Conservation (phyloP, 1,140 invertebrate genomes). For the Caenorhabditis brenneri region DNA sequence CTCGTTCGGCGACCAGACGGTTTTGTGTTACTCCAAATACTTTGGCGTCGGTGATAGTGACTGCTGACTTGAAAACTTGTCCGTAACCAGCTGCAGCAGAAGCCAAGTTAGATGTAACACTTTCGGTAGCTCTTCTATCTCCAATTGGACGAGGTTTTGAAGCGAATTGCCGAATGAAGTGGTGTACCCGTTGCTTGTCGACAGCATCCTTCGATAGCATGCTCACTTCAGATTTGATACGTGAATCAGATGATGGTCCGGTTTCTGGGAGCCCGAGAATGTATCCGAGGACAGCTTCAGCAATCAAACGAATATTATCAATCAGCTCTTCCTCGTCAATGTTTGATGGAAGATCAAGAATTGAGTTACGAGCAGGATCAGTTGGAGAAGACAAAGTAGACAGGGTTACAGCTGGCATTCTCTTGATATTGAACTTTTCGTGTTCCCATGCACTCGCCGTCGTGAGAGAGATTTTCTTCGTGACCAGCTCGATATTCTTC, state of each 20-base stretch:
- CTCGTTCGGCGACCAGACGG: conserved; percentile 75
- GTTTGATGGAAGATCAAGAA: conserved; percentile 71
- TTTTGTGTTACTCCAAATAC: conserved; percentile 52
- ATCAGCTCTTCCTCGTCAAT: conserved; percentile 76
- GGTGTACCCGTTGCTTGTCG: conserved; percentile 35
- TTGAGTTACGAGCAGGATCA: conserved; percentile 71
- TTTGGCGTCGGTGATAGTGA: conserved; percentile 23
- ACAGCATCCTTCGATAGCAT: conserved; percentile 43
- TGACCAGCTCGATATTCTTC: conserved; percentile 80
- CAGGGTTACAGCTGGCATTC: conserved; percentile 87
- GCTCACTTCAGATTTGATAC: background rate
- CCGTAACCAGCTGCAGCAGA: conserved; percentile 23
- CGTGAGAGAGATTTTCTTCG: conserved; percentile 97
- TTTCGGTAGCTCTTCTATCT: conserved; percentile 38
- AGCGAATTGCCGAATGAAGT: conserved; percentile 58
- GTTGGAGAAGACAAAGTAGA: conserved; percentile 78
- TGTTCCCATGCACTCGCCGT: conserved; percentile 93
- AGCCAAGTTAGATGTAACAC: conserved; percentile 28
- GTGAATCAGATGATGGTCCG: conserved; percentile 70
- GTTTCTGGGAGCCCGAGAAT: conserved; percentile 79
- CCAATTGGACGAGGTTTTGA: conserved; percentile 56
- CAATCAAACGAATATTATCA: conserved; percentile 77
- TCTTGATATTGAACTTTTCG: conserved; percentile 86
- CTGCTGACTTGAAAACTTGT: conserved; percentile 50
- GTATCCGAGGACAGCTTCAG: conserved; percentile 82